Base-by-base conservation (phyloP, 2,797 vertebrate genomes). In the Pampus argenteus region DNA sequence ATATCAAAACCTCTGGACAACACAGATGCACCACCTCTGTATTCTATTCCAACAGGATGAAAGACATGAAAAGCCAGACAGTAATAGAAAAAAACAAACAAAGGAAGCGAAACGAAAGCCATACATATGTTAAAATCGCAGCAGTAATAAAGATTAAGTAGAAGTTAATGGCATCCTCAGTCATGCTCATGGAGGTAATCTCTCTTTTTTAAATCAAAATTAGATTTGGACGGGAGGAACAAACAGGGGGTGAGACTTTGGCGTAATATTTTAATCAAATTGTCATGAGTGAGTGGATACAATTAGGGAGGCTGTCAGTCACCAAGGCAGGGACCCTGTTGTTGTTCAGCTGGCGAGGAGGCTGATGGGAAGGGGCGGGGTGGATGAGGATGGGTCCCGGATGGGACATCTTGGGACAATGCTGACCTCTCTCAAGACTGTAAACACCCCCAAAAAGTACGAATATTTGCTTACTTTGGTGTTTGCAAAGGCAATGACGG, bases 191-290 rank as follows among this genome's bases (percentile, higher is more conserved):
- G 95, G 94, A 97, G 95, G 96, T 97, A 98, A 98, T 98, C 96
- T 98, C 95, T 95, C 95, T 96, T 96, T 96, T 97, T 96, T 95
- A 96, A 97, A 96, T 97, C 96, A 97, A 96, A 97, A 98, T 98
- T 97, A 97, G 96, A 98, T 98, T 97, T 96, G 94, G 95, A 96
- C 95, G 94, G 96, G 96, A 94, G 95, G 95, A 97, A 96, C 97
- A 98, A 98, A 99, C 96, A 97, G 96, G 95, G 96, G 96, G 96
- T 95, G 96, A 97, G 97, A 96, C 96, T 97, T 96, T 95, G 95
- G 95, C 94, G 93, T 98, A 98, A 98, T 98, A 98, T 98, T 99
- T 99, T 98, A 98, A 99, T 99, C 97, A 98, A 98, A 98, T 98
- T 98, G 97, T 98, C 97, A 99, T 98, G 97, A 99, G 93, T 97